Evolutionary conservation across 2,888 invertebrate genomes (phyloP).

Genomic region (Clitarchus hookeri): DNA sequence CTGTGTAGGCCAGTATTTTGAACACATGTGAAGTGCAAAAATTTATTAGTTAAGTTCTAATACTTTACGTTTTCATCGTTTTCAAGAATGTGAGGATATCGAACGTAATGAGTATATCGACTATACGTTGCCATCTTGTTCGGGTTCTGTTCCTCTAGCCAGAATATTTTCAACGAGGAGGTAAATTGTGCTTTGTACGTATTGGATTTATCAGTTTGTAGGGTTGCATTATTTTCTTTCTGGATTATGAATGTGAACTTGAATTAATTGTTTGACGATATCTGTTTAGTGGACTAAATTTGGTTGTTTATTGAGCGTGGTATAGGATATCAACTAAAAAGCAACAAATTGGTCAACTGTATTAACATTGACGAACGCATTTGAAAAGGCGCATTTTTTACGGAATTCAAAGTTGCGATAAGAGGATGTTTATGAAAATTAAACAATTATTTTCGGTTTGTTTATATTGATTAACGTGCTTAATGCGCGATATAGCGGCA

Average conservation of each 20-base stretch:
- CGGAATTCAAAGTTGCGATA: background rate
- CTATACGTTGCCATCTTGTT: slow-evolving; percentile 14
- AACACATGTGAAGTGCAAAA: background rate
- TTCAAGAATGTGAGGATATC: slow-evolving; percentile 14
- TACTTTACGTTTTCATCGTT: background rate
- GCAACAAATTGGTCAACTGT: background rate
- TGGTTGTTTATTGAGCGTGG: background rate
- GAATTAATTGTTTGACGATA: background rate
- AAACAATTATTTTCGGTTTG: too few species aligned
- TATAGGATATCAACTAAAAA: background rate
- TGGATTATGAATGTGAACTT: background rate
- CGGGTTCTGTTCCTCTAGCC: background rate
- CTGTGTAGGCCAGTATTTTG: background rate
- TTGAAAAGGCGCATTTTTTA: background rate
- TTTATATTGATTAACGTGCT: too few species aligned
- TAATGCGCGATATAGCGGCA: background rate
- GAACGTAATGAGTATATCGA: background rate
- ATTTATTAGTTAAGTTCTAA: background rate
- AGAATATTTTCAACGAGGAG: slow-evolving; percentile 14
- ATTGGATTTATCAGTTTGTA: background rate
- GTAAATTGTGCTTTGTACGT: background rate
- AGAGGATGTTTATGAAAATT: background rate
- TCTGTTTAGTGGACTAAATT: background rate
- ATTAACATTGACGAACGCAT: background rate
- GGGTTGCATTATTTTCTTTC: background rate